Percentiles rank a stretch among this genome's conserved stretches.
phyloP scores from a whole-genome alignment of 1,140 invertebrate species.

The Kradibia gibbosae region DNA sequence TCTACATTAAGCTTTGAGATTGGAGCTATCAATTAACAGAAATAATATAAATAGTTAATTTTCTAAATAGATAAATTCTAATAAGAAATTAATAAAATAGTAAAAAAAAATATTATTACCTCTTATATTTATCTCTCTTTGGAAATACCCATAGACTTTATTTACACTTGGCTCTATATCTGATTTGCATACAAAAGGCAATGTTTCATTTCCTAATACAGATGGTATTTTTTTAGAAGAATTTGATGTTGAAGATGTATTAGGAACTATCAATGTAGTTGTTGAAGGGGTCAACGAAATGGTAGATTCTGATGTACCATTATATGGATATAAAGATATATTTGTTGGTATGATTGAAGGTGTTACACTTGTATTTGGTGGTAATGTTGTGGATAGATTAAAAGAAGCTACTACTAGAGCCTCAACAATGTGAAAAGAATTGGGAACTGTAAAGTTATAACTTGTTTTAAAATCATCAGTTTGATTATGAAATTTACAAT shows the following conservation, averaged over 20 bases:
- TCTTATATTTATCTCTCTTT: conserved; percentile 76
- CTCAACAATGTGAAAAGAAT: conserved; percentile 78
- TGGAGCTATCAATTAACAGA: conserved; percentile 73
- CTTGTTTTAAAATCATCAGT: conserved; percentile 76
- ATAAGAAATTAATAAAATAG: background rate
- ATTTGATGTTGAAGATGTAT: conserved; percentile 50
- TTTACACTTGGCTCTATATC: conserved; percentile 76
- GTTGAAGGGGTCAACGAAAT: conserved; percentile 53
- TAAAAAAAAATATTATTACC: conserved; percentile 69
- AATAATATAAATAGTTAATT: background rate
- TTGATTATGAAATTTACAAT: conserved; percentile 81
- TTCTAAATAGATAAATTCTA: conserved; percentile 10
- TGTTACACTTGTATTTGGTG: conserved; percentile 68
- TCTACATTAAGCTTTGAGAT: conserved; percentile 78
- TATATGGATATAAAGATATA: conserved; percentile 55
- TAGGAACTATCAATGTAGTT: conserved; percentile 50
- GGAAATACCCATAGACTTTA: conserved; percentile 83
- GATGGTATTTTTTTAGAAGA: conserved; percentile 50
- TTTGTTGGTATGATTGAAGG: conserved; percentile 58
- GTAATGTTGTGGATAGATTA: conserved; percentile 76
- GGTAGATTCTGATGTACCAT: conserved; percentile 52
- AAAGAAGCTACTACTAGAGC: conserved; percentile 80
- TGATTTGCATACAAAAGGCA: conserved; percentile 61
- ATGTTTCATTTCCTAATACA: conserved; percentile 59
- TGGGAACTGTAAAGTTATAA: conserved; percentile 77